Conservation (phyloP, 2,113 vertebrate genomes). For the Uropsilus gracilis region DNA sequence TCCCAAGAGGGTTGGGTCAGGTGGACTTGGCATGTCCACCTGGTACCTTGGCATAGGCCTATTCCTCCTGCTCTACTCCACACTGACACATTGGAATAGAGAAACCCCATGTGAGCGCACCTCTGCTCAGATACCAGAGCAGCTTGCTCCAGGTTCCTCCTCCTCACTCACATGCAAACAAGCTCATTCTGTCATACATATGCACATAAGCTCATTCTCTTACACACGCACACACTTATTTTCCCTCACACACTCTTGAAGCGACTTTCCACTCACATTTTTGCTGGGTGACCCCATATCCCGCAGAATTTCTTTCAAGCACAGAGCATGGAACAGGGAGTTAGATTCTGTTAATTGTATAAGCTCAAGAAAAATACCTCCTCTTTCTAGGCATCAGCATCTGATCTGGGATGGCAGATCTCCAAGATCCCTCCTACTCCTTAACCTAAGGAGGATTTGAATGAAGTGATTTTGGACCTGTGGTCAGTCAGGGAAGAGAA, state of each 20-base stretch:
- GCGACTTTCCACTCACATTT: not conserved
- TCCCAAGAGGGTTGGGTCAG: conserved; percentile 49
- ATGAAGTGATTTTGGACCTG: not conserved
- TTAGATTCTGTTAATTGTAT: not conserved
- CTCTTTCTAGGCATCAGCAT: not conserved
- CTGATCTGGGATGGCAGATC: not conserved
- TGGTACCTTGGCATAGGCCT: not conserved
- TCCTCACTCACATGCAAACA: not conserved
- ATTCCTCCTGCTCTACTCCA: not conserved
- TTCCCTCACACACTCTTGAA: accelerated
- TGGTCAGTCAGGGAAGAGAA: not conserved
- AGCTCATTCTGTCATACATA: not conserved
- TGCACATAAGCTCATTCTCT: not conserved
- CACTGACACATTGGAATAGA: not conserved
- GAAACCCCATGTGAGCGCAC: not conserved
- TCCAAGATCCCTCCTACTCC: not conserved
- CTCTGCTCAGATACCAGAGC: not conserved
- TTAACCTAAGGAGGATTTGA: not conserved
- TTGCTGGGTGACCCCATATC: not conserved
- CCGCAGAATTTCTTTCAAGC: not conserved
- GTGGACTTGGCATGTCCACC: conserved; percentile 26
- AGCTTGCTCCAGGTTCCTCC: not conserved
- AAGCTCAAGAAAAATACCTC: not conserved
- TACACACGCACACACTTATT: not conserved
- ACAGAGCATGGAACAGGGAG: not conserved